Base-by-base conservation (phyloP, 2,113 vertebrate species). In the Ginglymostoma cirratum region DNA sequence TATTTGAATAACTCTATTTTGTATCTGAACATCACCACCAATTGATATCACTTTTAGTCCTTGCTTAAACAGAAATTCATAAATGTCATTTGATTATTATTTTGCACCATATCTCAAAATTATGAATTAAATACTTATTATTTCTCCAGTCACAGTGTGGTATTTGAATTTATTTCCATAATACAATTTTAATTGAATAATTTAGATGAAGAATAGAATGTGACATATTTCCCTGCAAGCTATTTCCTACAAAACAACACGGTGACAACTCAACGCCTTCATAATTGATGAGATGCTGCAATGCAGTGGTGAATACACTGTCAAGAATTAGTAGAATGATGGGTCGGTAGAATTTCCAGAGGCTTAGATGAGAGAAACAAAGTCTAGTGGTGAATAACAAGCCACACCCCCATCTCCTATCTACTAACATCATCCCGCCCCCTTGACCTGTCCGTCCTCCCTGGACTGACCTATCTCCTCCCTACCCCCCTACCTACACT, bases 101-200 rank as follows among this genome's bases (percentile, higher is more conserved):
- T 83, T 65, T 66, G 30, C 17, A 42, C 89, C 19, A 34, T 61
- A 38, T 38, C 89, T 66, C 19, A 66, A 66, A 92, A 92, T 61
- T 61, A 55, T 65, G 87, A 92, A 92, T 66, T 93, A 66, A 93
- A 65, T 38, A 92, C 86, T 55, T 55, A 92, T 38, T 92, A 66
- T 66, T 93, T 90, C 38, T 93, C 89, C 34, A 67, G 61, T 93
- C 61, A 38, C 34, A 38, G n/a, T 42, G 5, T 92, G 89, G 55
- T 66, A n/a, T 92, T 30, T 66, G 89, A 93, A 93, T 93, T 93
- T 67, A 67, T 66, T 15, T 66, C 38, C 89, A 66, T 66, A 93
- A 66, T 66, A 38, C 3, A 93, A 66, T 42, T 67, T 93, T 93
- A 93, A 93, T 93, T 93, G 89, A 93, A 93, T 38, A 93, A 66